Conservation (phyloP, 1,140 invertebrate genomes). For the Aphaenogaster rudis region DNA sequence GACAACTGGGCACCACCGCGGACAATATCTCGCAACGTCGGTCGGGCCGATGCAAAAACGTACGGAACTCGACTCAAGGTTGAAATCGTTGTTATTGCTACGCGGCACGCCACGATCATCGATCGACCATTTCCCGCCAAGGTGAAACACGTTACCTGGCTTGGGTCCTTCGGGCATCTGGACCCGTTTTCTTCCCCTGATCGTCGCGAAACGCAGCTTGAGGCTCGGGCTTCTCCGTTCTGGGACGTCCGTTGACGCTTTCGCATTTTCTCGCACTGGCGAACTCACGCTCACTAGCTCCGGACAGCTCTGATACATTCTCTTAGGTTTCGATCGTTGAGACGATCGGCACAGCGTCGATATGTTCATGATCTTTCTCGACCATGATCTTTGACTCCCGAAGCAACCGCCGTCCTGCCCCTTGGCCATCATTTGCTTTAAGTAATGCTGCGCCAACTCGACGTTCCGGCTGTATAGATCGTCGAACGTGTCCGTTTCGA, state of each 20-base stretch:
- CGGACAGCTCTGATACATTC: neutral
- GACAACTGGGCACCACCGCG: constrained; percentile 7
- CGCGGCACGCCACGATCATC: constrained; percentile 50
- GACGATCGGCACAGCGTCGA: neutral
- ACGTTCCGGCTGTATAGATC: neutral
- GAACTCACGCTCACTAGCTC: too few species aligned
- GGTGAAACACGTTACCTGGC: constrained; percentile 44
- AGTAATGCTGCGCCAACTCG: neutral
- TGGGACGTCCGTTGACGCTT: too few species aligned
- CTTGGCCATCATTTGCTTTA: neutral
- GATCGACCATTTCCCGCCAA: constrained; percentile 40
- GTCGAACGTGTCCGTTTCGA: constrained; percentile 20
- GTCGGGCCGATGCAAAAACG: constrained; percentile 34
- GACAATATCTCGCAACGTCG: constrained; percentile 30
- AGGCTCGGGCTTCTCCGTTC: neutral
- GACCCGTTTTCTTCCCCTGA: neutral
- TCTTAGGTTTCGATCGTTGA: neutral
- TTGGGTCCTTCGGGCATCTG: neutral
- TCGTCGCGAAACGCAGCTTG: neutral
- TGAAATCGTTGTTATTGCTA: constrained; percentile 49
- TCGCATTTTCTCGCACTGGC: neutral
- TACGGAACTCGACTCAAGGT: constrained; percentile 41
- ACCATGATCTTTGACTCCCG: neutral
- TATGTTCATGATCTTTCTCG: neutral
- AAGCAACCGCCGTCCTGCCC: neutral